Evolutionary conservation across 2,113 vertebrate species (phyloP), one percentile per base, ranked within the genome.

Genomic region (Scomber scombrus): DNA sequence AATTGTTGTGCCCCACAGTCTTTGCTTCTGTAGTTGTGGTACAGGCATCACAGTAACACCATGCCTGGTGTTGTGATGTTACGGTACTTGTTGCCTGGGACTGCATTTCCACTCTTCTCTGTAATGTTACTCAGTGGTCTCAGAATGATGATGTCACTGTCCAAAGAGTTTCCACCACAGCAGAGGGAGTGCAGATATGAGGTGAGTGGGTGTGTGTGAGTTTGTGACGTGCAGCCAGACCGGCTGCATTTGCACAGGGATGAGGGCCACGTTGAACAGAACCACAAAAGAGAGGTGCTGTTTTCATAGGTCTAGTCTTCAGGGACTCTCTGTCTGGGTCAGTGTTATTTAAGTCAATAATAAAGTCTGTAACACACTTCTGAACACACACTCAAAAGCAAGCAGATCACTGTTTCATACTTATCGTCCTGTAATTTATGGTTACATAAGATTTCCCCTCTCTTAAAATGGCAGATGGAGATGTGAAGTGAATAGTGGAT

Each of bases 281-380:
- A 66, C 87, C 90, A 87, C 82, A 84, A 82, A 78, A 88, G 71
- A 84, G 64, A 76, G 64, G 29, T 52, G 51, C 58, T 93, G 82
- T 84, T 90, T 85, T 89, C 87, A 74, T 67, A 68, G 60, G 87
- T 82, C 75, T 77, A 5, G 80, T 70, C 71, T 54, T 61, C 65
- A 74, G 81, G 81, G 85, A 74, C 88, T 80, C 73, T 73, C 56
- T 34, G 86, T 91, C 90, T 92, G 90, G 82, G 58, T 78, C 70
- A 1, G 26, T 82, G 85, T 84, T 89, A 65, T 89, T 90, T 77
- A 54, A 89, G 81, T 90, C 78, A 89, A 81, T 68, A 89, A 72
- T 19, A 23, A 82, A 68, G 66, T 69, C 16, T 54, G 18, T 51
- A n/a, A 51, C 61, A 23, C 51, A 69, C 29, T 62, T 34, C 51